Conservation (phyloP, 2,888 invertebrate genomes). For the Ophion ventricosus region DNA sequence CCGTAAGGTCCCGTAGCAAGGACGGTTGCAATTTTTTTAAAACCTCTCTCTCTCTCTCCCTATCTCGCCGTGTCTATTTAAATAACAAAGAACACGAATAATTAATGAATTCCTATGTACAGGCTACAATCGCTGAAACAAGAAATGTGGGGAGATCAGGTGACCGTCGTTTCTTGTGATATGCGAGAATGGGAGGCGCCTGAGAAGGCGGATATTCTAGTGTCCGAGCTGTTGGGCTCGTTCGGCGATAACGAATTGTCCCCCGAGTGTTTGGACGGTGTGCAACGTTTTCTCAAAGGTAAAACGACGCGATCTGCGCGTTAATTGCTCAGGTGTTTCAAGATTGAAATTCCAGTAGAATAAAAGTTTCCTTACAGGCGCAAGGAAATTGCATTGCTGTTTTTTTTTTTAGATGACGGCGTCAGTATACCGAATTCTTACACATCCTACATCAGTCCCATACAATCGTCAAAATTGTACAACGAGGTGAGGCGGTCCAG, state of each 20-base stretch:
- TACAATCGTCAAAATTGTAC: constrained; percentile 95
- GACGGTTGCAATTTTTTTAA: too few species aligned
- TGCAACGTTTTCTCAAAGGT: constrained; percentile 92
- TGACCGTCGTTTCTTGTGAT: constrained; percentile 92
- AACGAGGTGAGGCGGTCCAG: constrained; percentile 88
- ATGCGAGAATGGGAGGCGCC: constrained; percentile 93
- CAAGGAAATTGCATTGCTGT: background rate
- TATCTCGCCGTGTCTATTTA: background rate
- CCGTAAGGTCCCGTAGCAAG: too few species aligned
- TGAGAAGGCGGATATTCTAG: constrained; percentile 96
- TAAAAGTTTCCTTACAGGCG: background rate
- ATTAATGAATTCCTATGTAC: constrained; percentile 27
- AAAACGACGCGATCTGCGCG: constrained; percentile 32
- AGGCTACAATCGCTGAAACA: constrained; percentile 89
- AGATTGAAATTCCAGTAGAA: background rate
- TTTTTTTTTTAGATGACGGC: constrained; percentile 87
- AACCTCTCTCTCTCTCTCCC: background rate
- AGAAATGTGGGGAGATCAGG: constrained; percentile 91
- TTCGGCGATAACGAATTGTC: constrained; percentile 99
- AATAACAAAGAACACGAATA: background rate
- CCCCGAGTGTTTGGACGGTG: constrained; percentile 98
- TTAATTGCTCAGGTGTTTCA: background rate
- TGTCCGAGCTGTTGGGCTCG: constrained; percentile 97
- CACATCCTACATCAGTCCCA: constrained; percentile 95
- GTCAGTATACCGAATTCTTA: constrained; percentile 96